These are phyloP conservation scores for Antidorcas marsupialis DNA, from an alignment of 2,113 vertebrate species.

Conservation along the genomic window DNA sequence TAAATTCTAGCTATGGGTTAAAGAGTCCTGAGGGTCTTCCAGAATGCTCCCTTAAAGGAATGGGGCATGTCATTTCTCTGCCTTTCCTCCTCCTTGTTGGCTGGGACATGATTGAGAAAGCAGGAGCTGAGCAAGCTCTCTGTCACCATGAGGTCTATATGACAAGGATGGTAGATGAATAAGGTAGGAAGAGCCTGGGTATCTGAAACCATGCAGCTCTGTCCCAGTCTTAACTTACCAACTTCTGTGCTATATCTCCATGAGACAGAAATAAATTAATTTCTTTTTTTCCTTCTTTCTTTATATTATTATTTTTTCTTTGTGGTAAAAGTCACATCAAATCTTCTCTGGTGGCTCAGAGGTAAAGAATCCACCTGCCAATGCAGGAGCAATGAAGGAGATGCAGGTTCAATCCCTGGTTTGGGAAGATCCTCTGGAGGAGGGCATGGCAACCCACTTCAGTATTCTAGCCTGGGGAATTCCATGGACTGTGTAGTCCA, in stretches of 20 bases:
- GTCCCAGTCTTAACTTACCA: background rate
- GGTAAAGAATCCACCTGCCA: background rate
- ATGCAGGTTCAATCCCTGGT: background rate
- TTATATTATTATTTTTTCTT: background rate
- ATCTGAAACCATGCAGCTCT: background rate
- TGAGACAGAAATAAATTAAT: background rate
- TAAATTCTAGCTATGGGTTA: background rate
- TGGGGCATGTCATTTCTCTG: background rate
- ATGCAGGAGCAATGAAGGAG: background rate
- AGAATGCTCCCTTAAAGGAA: background rate
- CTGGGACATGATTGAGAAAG: background rate
- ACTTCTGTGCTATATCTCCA: background rate
- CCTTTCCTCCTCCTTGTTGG: background rate
- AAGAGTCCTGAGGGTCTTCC: background rate
- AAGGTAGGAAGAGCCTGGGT: background rate
- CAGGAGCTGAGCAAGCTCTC: background rate
- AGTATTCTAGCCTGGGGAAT: background rate
- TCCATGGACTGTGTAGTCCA: background rate
- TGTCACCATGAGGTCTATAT: background rate
- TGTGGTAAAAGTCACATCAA: background rate
- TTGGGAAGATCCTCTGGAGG: background rate
- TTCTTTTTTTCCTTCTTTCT: background rate
- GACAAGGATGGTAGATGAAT: background rate
- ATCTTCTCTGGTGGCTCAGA: background rate
- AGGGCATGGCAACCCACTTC: background rate